Conservation (phyloP, 1,140 invertebrate genomes). For the Latrodectus geometricus region DNA sequence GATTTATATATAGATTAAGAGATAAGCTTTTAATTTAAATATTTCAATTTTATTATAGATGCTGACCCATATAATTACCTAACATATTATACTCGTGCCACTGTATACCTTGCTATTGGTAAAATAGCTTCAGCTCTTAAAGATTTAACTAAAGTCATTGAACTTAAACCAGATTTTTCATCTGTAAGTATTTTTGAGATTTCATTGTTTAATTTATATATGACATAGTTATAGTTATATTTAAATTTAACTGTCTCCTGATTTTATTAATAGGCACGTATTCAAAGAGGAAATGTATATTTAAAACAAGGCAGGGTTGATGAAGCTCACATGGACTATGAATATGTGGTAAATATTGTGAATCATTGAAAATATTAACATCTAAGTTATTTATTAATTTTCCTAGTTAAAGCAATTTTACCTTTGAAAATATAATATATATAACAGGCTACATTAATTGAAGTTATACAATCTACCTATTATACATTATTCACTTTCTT, state of each 20-base stretch:
- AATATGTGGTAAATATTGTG: constrained; percentile 83
- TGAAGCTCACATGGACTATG: constrained; percentile 85
- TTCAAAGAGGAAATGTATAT: constrained; percentile 88
- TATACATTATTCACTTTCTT: too few species aligned
- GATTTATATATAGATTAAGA: constrained; percentile 18
- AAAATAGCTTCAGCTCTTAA: constrained; percentile 94
- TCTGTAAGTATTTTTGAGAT: constrained; percentile 72
- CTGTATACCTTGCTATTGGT: constrained; percentile 94
- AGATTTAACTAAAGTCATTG: constrained; percentile 92
- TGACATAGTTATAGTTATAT: not conserved
- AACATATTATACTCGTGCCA: constrained; percentile 94
- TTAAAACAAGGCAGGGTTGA: constrained; percentile 89
- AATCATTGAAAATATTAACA: too few species aligned
- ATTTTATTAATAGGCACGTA: constrained; percentile 75
- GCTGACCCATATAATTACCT: constrained; percentile 96
- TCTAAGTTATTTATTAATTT: too few species aligned
- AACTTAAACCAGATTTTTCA: constrained; percentile 94
- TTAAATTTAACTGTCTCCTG: not conserved
- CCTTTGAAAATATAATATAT: too few species aligned
- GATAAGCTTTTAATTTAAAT: not conserved
- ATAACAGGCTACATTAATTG: too few species aligned
- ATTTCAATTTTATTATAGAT: constrained; percentile 76
- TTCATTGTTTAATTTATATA: constrained; percentile 1
- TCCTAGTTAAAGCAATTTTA: too few species aligned
- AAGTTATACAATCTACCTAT: too few species aligned